Evolutionary conservation across 2,888 invertebrate genomes (phyloP), one percentile per base, ranked within the genome.

Genomic region (Andrena camellia): DNA sequence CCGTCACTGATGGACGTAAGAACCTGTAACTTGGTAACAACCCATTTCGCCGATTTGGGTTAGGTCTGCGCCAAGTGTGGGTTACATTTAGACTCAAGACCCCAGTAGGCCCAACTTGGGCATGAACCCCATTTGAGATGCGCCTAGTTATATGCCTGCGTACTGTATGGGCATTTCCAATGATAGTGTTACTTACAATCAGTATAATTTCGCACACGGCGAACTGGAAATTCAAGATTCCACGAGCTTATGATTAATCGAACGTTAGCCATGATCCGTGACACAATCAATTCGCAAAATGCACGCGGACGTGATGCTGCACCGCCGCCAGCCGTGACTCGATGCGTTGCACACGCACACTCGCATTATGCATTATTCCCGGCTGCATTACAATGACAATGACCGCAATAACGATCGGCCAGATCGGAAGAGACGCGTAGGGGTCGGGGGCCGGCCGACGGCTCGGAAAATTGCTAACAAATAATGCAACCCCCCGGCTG

Each of bases 381-480:
- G 78, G 62, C 85, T 74, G 82, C 86, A 93, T 92, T 92, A 92
- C 91, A 92, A 93, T 93, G 91, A 93, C 92, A 93, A 93, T 93
- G 92, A 92, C 92, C 92, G 90, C 92, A 91, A 91, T 90, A 91
- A 92, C 91, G 90, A 91, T 91, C 88, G 88, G 79, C 76, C 72
- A 81, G 85, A 87, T 85, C 87, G 86, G 86, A 81, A 85, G 78
- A 72, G 77, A 85, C 69, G 80, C 72, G 83, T 59, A 86, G 86
- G 87, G 83, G 85, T 83, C 84, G 83, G 86, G 87, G 87, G 88
- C 85, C 85, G 89, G 85, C 86, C 91, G 93, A 90, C 92, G 90
- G 93, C 92, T 93, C 90, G 93, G 93, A 93, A 94, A 94, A 94
- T 94, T 93, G 93, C 92, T 92, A 92, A 93, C 94, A 93, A 93